phyloP scores from a whole-genome alignment of 1,140 invertebrate species.

The Scaptodrosophila lebanonensis region DNA sequence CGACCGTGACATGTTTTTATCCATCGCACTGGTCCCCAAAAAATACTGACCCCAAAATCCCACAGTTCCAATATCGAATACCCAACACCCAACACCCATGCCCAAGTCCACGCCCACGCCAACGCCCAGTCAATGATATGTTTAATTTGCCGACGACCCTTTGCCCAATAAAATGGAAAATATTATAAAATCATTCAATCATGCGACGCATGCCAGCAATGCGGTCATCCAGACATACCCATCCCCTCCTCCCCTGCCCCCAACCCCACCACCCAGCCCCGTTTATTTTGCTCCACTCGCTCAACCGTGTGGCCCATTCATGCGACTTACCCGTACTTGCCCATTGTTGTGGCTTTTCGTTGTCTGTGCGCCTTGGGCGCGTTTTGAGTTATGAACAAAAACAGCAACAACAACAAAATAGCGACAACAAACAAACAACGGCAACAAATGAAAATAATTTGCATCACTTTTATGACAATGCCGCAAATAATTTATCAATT shows the following conservation, averaged over 20 bases:
- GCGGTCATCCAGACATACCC: conserved; percentile 16
- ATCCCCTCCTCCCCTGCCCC: conserved; percentile 5
- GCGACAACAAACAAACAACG: conserved; percentile 25
- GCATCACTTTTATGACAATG: conserved; percentile 63
- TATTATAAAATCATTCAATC: conserved; percentile 68
- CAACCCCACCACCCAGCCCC: neutral
- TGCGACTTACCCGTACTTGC: conserved; percentile 32
- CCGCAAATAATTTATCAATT: conserved; percentile 50
- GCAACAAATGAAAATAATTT: conserved; percentile 24
- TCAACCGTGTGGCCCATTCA: conserved; percentile 49
- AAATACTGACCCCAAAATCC: neutral
- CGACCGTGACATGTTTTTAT: conserved; percentile 56
- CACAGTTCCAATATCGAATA: too few species aligned
- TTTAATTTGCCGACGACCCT: conserved; percentile 45
- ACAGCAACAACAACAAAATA: conserved; percentile 13
- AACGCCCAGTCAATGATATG: conserved; percentile 43
- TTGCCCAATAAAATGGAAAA: conserved; percentile 54
- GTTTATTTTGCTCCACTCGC: neutral
- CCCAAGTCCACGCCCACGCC: too few species aligned
- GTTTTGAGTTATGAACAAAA: conserved; percentile 8
- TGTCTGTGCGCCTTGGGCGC: conserved; percentile 6
- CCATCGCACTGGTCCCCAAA: neutral
- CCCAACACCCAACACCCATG: too few species aligned
- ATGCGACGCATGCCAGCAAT: conserved; percentile 49
- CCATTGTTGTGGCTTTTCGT: conserved; percentile 40